These are phyloP conservation scores for Micropoecilia bifurca DNA, from an alignment of 2,797 vertebrate species.

Conservation along the genomic window DNA sequence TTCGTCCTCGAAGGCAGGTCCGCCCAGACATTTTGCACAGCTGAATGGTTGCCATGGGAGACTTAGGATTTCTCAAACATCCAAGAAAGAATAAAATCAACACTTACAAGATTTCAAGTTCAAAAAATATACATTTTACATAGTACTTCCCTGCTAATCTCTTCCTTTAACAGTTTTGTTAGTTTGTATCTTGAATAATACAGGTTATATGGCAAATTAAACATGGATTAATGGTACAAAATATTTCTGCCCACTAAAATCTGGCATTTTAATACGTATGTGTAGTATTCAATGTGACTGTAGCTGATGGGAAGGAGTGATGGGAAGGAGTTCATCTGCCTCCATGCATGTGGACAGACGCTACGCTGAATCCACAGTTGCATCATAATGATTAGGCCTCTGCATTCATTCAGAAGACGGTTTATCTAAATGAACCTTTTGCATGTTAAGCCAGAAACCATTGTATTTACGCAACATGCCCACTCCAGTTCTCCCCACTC, in stretches of 20 bases:
- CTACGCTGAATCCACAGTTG: slow-evolving; percentile 21
- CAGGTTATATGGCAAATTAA: neutral
- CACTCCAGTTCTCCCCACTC: slow-evolving; percentile 11
- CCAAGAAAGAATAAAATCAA: too few relatives aligned
- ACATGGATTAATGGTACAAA: neutral
- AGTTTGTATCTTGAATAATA: neutral
- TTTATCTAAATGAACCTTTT: slow-evolving; percentile 2
- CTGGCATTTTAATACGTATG: neutral
- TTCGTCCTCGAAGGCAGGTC: too few relatives aligned
- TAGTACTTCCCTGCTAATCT: neutral
- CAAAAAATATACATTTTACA: too few relatives aligned
- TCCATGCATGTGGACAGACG: slow-evolving; percentile 17
- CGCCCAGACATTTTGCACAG: too few relatives aligned
- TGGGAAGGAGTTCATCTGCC: slow-evolving; percentile 20
- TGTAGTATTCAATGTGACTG: neutral
- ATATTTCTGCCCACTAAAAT: neutral
- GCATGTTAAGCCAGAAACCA: slow-evolving; percentile 4
- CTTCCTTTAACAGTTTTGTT: neutral
- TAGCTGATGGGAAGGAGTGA: neutral
- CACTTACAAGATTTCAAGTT: too few relatives aligned
- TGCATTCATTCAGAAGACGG: slow-evolving; percentile 5
- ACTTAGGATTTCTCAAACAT: too few relatives aligned
- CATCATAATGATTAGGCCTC: slow-evolving; percentile 7
- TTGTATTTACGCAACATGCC: neutral
- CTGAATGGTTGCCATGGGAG: too few relatives aligned